phyloP scores from a whole-genome alignment of 2,113 vertebrate genomes.

The Vidua chalybeata region DNA sequence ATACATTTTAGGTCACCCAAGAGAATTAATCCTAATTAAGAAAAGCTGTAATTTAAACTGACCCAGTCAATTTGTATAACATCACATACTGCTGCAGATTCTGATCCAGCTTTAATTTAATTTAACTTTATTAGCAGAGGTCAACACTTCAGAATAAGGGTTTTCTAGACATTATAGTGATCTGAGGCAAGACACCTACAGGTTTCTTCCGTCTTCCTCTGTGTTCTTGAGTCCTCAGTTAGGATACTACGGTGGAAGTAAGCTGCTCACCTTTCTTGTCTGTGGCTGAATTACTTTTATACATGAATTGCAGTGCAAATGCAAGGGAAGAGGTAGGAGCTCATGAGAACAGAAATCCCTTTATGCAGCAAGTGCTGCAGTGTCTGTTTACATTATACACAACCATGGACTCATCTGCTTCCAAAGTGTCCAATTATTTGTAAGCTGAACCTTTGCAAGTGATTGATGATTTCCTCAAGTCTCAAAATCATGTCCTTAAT shows the following conservation, averaged over 20 bases:
- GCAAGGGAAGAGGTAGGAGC: not conserved
- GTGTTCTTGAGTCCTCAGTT: not conserved
- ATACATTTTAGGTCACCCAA: not conserved
- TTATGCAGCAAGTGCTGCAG: not conserved
- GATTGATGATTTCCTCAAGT: not conserved
- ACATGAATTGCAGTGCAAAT: not conserved
- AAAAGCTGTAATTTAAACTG: conserved; percentile 28
- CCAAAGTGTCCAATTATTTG: not conserved
- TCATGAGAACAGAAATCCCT: not conserved
- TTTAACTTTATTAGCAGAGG: not conserved
- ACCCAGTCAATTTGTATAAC: not conserved
- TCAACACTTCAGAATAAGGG: not conserved
- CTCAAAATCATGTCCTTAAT: not conserved
- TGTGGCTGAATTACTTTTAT: not conserved
- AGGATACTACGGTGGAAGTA: not conserved
- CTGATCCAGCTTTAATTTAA: not conserved
- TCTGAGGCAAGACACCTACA: not conserved
- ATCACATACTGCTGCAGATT: not conserved
- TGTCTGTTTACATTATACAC: not conserved
- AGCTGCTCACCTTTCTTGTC: not conserved
- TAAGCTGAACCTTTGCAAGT: not conserved
- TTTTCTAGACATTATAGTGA: not conserved
- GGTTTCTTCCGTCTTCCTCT: not conserved
- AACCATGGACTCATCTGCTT: not conserved
- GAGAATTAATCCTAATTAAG: conserved; percentile 38